Evolutionary conservation across 37 sponge, comb jelly and placozoan species (phyloP).

Genomic region (Halichondria panicea): DNA sequence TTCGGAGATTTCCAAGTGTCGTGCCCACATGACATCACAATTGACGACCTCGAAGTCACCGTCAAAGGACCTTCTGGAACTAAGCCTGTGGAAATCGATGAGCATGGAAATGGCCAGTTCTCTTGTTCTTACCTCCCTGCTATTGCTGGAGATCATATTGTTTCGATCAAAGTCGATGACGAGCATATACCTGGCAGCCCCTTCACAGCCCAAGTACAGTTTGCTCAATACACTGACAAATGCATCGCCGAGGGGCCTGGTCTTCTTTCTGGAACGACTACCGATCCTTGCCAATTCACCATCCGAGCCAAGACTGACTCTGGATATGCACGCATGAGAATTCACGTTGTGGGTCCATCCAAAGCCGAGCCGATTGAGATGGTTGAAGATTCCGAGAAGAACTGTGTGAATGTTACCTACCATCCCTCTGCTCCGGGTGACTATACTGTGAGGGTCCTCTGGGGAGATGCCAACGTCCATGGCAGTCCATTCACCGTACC

Average conservation of each 20-base stretch:
- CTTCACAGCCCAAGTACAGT: constrained; percentile 70
- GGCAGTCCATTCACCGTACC: constrained; percentile 86
- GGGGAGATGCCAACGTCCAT: constrained; percentile 86
- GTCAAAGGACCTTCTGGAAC: constrained; percentile 73
- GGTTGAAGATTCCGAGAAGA: constrained; percentile 60
- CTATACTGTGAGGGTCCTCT: constrained; percentile 77
- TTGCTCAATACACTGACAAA: constrained; percentile 83
- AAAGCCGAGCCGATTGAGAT: constrained; percentile 88
- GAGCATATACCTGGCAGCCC: constrained; percentile 79
- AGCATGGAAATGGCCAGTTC: constrained; percentile 79
- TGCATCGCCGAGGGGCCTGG: constrained; percentile 79
- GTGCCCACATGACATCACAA: constrained; percentile 47
- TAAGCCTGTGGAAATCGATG: constrained; percentile 63
- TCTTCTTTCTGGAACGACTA: constrained; percentile 63
- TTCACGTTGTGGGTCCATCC: constrained; percentile 83
- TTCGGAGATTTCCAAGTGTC: constrained; percentile 72
- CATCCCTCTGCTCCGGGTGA: constrained; percentile 86
- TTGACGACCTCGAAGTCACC: constrained; percentile 58
- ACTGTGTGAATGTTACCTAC: constrained; percentile 72
- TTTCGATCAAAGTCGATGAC: constrained; percentile 68
- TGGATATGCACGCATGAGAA: constrained; percentile 64
- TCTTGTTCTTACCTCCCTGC: constrained; percentile 71
- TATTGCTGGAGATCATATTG: constrained; percentile 75
- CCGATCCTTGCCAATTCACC: constrained; percentile 62
- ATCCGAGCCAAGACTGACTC: constrained; percentile 63